Evolutionary conservation across 2,797 vertebrate genomes (phyloP), one percentile per base, ranked within the genome.

Genomic region (Cygnus olor): DNA sequence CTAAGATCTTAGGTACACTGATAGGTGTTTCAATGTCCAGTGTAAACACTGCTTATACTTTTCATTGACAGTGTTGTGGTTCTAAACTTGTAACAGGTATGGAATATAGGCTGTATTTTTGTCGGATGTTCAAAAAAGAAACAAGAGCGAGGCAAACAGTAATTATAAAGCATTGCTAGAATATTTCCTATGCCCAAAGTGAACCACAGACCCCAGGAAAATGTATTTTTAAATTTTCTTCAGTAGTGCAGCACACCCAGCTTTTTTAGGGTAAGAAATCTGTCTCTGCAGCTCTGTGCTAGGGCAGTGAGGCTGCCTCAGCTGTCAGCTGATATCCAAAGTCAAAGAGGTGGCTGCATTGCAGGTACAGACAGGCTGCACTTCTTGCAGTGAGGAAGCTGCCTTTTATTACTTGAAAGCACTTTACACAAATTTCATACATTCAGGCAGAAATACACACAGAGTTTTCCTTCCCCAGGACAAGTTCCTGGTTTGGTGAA

Each of bases 291-390:
- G n/a, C 28, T 70, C 54, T 70, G 68, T 81, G 80, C 32, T n/a
- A 7, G 0, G 2, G 24, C 36, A 40, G 4, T 89, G 54, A 78
- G 40, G 21, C 45, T 65, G 40, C 80, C 84, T 60, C 58, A 65
- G 54, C 20, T 38, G 61, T 13, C 24, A 24, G 30, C 28, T 32
- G 30, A 32, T 25, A 51, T 25, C 49, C 25, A 51, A 51, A 56
- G 40, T 44, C 40, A 65, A 30, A 0, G 0, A 54, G 24, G 51
- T 70, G 42, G 10, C 3, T 32, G 71, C 63, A 36, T 3, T 40
- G n/a, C 70, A 53, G 34, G 15, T 72, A 9, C 8, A 45, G 10
- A 2, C 36, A 34, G 14, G 6, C 66, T 70, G 24, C 0, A 0
- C 40, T 53, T 76, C 28, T 42, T 66, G 58, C 44, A 66, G 11